Conservation (phyloP, 2,797 vertebrate species). For the Emydoidea blandingii region DNA sequence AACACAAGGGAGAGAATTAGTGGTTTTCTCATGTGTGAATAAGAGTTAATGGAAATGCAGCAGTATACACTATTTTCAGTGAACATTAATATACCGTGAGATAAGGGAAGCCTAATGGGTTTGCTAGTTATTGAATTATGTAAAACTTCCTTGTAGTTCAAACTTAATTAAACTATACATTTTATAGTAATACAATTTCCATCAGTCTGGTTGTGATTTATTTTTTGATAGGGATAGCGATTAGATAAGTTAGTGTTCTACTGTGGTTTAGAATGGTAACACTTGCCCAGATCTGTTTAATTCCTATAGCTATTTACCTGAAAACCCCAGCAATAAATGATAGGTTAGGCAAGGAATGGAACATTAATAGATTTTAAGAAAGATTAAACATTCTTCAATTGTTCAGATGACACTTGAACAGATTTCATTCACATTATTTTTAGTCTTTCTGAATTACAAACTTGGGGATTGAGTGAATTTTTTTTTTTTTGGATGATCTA, state of each 20-base stretch:
- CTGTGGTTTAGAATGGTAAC: neutral
- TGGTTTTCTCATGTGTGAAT: neutral
- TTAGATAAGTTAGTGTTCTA: neutral
- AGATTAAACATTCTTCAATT: neutral
- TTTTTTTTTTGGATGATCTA: neutral
- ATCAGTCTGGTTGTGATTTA: neutral
- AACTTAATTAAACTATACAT: neutral
- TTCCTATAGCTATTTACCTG: neutral
- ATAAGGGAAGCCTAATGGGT: neutral
- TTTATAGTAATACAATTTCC: neutral
- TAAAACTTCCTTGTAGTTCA: neutral
- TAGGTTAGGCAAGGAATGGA: neutral
- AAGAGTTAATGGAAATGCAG: neutral
- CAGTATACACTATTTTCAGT: neutral
- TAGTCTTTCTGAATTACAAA: neutral
- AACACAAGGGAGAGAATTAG: neutral
- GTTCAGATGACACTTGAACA: slow-evolving; percentile 15
- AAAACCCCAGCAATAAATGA: slow-evolving; percentile 4
- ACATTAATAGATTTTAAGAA: neutral
- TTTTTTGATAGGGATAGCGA: neutral
- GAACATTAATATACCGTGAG: neutral
- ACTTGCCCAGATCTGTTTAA: neutral
- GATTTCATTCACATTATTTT: neutral
- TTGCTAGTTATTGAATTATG: neutral
- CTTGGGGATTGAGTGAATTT: neutral